A percentile compares a stretch with the other conserved stretches of the same genome.
phyloP scores from a whole-genome alignment of 2,888 invertebrate genomes.

The Dioctria linearis region DNA sequence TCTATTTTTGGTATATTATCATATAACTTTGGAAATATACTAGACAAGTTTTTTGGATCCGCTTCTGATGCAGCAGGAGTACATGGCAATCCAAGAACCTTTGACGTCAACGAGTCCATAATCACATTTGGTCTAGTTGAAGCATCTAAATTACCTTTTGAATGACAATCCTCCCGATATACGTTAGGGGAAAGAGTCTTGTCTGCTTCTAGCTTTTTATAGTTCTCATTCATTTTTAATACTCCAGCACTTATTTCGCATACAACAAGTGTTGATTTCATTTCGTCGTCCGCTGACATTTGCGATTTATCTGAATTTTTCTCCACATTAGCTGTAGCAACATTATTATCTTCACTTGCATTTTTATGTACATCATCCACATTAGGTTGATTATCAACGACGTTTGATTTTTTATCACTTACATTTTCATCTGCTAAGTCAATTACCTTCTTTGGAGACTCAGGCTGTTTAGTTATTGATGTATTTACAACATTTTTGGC shows the following conservation, averaged over 20 bases:
- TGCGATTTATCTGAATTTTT: neutral
- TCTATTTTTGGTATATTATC: slow-evolving; percentile 53
- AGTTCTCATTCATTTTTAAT: slow-evolving; percentile 59
- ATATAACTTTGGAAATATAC: neutral
- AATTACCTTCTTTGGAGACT: too few species aligned
- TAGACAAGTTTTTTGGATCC: slow-evolving; percentile 62
- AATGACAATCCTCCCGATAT: neutral
- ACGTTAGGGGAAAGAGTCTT: neutral
- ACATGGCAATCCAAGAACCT: slow-evolving; percentile 69
- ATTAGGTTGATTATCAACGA: too few species aligned
- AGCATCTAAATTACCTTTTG: slow-evolving; percentile 2
- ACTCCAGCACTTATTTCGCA: slow-evolving; percentile 54
- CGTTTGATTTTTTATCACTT: too few species aligned
- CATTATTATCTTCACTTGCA: too few species aligned
- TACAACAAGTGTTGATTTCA: neutral
- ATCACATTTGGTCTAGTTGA: slow-evolving; percentile 60
- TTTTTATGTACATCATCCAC: too few species aligned
- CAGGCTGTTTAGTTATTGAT: neutral
- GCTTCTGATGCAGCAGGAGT: slow-evolving; percentile 64
- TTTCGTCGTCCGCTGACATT: neutral
- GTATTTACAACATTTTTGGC: neutral
- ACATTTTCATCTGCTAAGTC: too few species aligned
- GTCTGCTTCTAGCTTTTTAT: slow-evolving; percentile 37
- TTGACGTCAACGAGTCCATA: slow-evolving; percentile 62
- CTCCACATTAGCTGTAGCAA: neutral